A percentile compares a stretch with the other conserved stretches of the same genome.
Conservation (phyloP, 1,140 invertebrate genomes). For the Lithobius niger region DNA sequence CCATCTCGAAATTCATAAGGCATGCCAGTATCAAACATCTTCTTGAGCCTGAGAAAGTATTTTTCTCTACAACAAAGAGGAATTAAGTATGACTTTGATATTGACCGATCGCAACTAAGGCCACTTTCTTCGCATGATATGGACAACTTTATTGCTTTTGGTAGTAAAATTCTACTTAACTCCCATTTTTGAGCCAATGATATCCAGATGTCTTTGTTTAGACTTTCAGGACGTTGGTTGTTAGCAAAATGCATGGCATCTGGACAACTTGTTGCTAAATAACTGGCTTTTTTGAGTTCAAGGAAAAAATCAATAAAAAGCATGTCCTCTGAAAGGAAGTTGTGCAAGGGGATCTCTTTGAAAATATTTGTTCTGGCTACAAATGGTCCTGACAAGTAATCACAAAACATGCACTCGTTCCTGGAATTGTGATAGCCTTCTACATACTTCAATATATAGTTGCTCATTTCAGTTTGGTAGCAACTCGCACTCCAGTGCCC, state of each 20-base stretch:
- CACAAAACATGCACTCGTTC: slow-evolving; percentile 28
- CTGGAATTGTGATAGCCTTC: slow-evolving; percentile 25
- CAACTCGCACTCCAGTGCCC: slow-evolving; percentile 28
- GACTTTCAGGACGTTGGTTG: background rate
- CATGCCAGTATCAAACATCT: slow-evolving; percentile 9
- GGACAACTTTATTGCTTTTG: slow-evolving; percentile 3
- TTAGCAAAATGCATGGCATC: slow-evolving; percentile 16
- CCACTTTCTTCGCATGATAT: slow-evolving; percentile 18
- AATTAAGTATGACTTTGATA: background rate
- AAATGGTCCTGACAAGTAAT: slow-evolving; percentile 25
- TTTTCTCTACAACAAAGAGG: slow-evolving; percentile 20
- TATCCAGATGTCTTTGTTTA: slow-evolving; percentile 11
- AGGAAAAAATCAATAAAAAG: slow-evolving; percentile 27
- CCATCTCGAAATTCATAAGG: slow-evolving; percentile 23
- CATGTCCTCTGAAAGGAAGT: slow-evolving; percentile 12
- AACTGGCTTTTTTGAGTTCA: slow-evolving; percentile 12
- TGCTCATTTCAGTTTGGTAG: slow-evolving; percentile 21
- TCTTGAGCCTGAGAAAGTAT: slow-evolving; percentile 13
- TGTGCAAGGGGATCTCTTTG: slow-evolving; percentile 15
- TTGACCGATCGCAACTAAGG: slow-evolving; percentile 14
- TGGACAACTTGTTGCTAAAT: slow-evolving; percentile 18
- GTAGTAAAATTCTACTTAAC: slow-evolving; percentile 12
- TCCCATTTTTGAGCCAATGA: slow-evolving; percentile 18
- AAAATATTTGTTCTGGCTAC: slow-evolving; percentile 17
- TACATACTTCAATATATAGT: slow-evolving; percentile 21